phyloP scores from a whole-genome alignment of 2,113 vertebrate species.

The Vulpes vulpes region DNA sequence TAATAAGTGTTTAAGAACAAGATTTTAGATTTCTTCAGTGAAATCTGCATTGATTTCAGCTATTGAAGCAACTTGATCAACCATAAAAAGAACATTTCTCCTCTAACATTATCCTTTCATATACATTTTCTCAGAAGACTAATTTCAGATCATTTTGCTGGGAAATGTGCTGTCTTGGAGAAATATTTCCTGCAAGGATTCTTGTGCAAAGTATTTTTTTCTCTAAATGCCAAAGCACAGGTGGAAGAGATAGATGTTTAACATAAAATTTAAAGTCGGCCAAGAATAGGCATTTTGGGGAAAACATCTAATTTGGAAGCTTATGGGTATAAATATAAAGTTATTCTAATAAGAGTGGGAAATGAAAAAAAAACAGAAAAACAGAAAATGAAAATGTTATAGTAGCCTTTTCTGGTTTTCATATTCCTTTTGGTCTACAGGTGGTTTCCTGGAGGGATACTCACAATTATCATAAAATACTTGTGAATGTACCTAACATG shows the following conservation, averaged over 20 bases:
- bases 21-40: slow-evolving; percentile 66
- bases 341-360: slow-evolving; percentile 31
- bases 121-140: slow-evolving; percentile 72
- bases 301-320: slow-evolving; percentile 48
- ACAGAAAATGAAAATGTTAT: neutral
- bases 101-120: slow-evolving; percentile 64
- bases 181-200: slow-evolving; percentile 68
- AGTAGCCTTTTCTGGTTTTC: neutral
- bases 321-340: slow-evolving; percentile 53
- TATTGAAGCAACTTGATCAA: slow-evolving; percentile 76
- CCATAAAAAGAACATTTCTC: slow-evolving; percentile 66
- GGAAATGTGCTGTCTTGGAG: slow-evolving; percentile 73
- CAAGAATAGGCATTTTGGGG: slow-evolving; percentile 54
- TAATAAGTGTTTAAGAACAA: slow-evolving; percentile 78
- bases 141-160: slow-evolving; percentile 76
- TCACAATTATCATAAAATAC: neutral
- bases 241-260: slow-evolving; percentile 68
- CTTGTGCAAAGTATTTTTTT: slow-evolving; percentile 60
- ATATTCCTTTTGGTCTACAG: slow-evolving; percentile 24
- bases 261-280: slow-evolving; percentile 66
- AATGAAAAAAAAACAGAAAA: neutral
- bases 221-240: slow-evolving; percentile 75
- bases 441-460: neutral
- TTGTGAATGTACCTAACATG: neutral
- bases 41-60: slow-evolving; percentile 76